Percentiles rank a stretch among this genome's conserved stretches.
Evolutionary conservation across 2,888 invertebrate genomes (phyloP).

Genomic region (Hanleya hanleyi): DNA sequence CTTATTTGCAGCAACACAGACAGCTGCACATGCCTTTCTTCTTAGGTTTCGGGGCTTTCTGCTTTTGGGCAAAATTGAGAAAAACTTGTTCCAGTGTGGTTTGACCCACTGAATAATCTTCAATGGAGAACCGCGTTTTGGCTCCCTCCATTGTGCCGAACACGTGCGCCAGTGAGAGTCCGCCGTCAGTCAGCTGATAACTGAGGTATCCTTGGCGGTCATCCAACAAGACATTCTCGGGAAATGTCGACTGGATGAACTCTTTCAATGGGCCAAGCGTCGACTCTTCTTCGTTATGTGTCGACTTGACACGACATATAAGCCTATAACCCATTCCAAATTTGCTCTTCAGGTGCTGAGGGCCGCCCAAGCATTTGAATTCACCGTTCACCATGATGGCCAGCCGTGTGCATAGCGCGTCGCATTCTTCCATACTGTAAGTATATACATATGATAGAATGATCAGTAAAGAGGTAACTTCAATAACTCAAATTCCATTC

Average conservation of each 20-base stretch:
- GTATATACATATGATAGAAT: too few species aligned
- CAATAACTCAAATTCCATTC: too few species aligned
- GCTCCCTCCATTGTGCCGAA: constrained; percentile 70
- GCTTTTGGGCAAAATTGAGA: constrained; percentile 72
- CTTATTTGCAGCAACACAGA: background rate
- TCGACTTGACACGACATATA: constrained; percentile 73
- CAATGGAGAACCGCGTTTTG: constrained; percentile 58
- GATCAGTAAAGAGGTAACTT: too few species aligned
- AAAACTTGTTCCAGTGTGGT: constrained; percentile 75
- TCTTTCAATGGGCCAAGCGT: constrained; percentile 19
- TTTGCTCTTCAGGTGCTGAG: constrained; percentile 78
- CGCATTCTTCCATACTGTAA: constrained; percentile 91
- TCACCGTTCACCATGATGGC: constrained; percentile 85
- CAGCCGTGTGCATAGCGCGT: constrained; percentile 84
- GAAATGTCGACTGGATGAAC: constrained; percentile 36
- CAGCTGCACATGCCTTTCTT: background rate
- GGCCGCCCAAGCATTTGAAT: constrained; percentile 78
- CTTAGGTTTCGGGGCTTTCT: constrained; percentile 25
- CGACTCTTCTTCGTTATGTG: constrained; percentile 11
- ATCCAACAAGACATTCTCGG: constrained; percentile 27
- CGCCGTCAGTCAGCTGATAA: constrained; percentile 55
- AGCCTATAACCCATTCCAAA: constrained; percentile 82
- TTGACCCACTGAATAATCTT: constrained; percentile 72
- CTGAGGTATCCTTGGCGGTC: constrained; percentile 45
- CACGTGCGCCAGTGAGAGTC: constrained; percentile 54